These are phyloP conservation scores for Agapostemon virescens DNA, from an alignment of 2,888 invertebrate genomes.

Conservation along the genomic window DNA sequence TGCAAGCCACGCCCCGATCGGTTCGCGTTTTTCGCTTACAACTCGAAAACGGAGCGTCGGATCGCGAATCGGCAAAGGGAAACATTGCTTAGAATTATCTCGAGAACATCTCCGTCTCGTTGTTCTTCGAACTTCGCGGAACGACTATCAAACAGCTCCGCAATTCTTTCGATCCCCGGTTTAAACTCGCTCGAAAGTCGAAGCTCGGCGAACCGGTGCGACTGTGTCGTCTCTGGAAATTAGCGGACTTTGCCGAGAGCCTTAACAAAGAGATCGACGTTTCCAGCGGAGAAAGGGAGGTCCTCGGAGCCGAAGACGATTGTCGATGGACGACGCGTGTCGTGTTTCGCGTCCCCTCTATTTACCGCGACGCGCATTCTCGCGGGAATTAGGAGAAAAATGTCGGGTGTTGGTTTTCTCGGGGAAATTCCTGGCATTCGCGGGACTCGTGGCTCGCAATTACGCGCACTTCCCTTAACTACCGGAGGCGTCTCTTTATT, in stretches of 20 bases:
- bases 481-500: conserved; percentile 65
- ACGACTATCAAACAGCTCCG: too few species aligned
- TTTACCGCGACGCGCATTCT: conserved; percentile 31
- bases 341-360: conserved; percentile 12
- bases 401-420: conserved; percentile 36
- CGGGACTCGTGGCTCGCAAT: conserved; percentile 52
- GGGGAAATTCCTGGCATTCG: conserved; percentile 56
- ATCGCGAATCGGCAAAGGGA: too few species aligned
- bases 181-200: background rate
- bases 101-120: too few species aligned
- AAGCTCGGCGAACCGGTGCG: background rate
- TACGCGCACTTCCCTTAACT: conserved; percentile 60
- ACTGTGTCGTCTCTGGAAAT: background rate
- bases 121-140: too few species aligned
- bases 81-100: too few species aligned
- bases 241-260: background rate
- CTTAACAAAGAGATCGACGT: background rate
- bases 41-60: too few species aligned
- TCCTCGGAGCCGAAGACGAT: background rate
- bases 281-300: background rate
- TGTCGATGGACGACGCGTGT: background rate
- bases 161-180: background rate
- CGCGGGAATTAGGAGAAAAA: conserved; percentile 57
- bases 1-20: too few species aligned
- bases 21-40: too few species aligned